Evolutionary conservation across 2,797 vertebrate genomes (phyloP), one percentile per base, ranked within the genome.

Genomic region (Onychomys leucogaster): DNA sequence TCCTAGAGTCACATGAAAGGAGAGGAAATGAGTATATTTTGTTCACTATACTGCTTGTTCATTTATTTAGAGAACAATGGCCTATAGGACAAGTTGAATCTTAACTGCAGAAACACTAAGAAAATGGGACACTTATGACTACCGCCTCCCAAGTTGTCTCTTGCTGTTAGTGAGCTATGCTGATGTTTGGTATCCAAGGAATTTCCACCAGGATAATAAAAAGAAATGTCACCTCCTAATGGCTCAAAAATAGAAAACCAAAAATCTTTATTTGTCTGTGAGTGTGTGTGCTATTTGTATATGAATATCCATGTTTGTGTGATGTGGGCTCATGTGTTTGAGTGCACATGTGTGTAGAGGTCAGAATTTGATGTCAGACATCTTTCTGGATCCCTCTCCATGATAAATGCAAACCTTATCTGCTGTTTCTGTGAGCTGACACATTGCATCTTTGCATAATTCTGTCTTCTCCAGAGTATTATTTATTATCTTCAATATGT

Each of bases 61-160:
- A 52, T 29, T 85, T 88, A 37, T 32, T 96, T 90, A 88, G 43
- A 91, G 96, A 78, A 91, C 83, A 94, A 87, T 84, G 34, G n/a
- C n/a, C 1, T 29, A 77, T 34, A 84, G 32, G 43, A 57, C 4
- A 81, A 59, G n/a, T 52, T 84, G 89, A 77, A 73, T 46, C 76
- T 55, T 78, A 2, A 0, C 17, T 29, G 0, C 4, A 49, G 83
- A 89, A 93, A 69, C 46, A 46, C 1, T 19, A 87, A 6, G 4
- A 19, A 49, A 89, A 9, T 78, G 29, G 29, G 29, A 61, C 13
- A 55, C 41, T 73, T 80, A 6, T 69, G 49, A 85, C 69, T 59
- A 78, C 59, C 75, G 52, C 82, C 59, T 25, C 7, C 13, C 34
- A 75, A 32, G 4, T 63, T 59, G 46, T n/a, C 13, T 43, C 37